phyloP scores from a whole-genome alignment of 2,113 vertebrate species.

The Reinhardtius hippoglossoides region DNA sequence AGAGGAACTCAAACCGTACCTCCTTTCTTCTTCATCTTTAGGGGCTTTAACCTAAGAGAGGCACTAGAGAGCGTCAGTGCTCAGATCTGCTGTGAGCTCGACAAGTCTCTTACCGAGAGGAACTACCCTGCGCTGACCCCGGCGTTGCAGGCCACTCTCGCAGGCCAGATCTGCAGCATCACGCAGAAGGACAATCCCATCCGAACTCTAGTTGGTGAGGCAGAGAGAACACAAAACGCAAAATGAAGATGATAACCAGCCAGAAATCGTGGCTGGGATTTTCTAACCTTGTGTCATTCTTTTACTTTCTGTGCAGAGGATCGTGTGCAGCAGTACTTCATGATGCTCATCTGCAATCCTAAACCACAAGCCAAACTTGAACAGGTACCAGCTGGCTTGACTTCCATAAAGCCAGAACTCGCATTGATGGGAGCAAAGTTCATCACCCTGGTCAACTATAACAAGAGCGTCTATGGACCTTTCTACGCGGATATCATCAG shows the following conservation, averaged over 20 bases:
- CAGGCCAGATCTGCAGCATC: constrained; percentile 89
- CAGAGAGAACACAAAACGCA: not conserved
- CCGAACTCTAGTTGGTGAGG: constrained; percentile 89
- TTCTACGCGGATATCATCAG: constrained; percentile 92
- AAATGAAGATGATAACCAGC: not conserved
- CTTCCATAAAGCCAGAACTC: constrained; percentile 87
- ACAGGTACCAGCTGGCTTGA: constrained; percentile 86
- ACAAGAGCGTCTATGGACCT: constrained; percentile 91
- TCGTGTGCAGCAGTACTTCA: constrained; percentile 89
- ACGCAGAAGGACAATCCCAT: constrained; percentile 88
- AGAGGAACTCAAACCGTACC: not conserved
- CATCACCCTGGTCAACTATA: constrained; percentile 88
- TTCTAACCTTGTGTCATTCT: constrained; percentile 3
- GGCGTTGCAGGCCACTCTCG: constrained; percentile 85
- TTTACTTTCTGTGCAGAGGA: constrained; percentile 84
- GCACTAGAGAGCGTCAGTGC: constrained; percentile 84
- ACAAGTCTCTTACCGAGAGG: constrained; percentile 87
- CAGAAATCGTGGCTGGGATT: not conserved
- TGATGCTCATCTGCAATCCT: constrained; percentile 82
- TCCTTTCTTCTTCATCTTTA: constrained; percentile 57
- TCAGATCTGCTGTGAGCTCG: constrained; percentile 89
- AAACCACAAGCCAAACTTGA: constrained; percentile 81
- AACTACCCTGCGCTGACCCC: constrained; percentile 80
- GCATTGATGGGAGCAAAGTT: constrained; percentile 85
- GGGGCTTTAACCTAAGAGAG: constrained; percentile 87